phyloP scores from a whole-genome alignment of 2,888 invertebrate species.

The Meganola albula region DNA sequence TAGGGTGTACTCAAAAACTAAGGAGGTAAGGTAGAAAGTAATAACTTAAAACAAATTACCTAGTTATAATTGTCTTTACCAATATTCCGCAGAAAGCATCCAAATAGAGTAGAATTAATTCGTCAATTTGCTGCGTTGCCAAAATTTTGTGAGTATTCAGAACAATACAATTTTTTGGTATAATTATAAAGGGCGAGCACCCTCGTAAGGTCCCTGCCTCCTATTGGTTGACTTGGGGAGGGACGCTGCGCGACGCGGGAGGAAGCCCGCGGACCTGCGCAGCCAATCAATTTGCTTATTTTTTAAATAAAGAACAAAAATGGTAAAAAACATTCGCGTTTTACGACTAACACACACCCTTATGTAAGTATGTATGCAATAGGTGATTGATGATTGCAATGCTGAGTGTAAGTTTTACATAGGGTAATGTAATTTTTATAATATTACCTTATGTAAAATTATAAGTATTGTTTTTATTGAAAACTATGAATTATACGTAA shows the following conservation, averaged over 20 bases:
- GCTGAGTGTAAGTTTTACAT: conserved; percentile 1
- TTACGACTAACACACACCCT: conserved; percentile 44
- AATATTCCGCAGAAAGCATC: background rate
- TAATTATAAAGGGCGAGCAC: conserved; percentile 60
- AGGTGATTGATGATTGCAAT: conserved; percentile 20
- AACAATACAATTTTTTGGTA: conserved; percentile 33
- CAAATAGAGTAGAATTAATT: conserved; percentile 4
- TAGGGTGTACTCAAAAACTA: too few species aligned
- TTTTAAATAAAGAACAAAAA: conserved; percentile 73
- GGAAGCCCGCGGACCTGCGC: conserved; percentile 47
- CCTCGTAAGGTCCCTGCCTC: conserved; percentile 41
- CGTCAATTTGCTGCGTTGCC: conserved; percentile 20
- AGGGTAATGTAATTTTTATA: too few species aligned
- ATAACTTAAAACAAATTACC: too few species aligned
- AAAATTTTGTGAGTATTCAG: conserved; percentile 23
- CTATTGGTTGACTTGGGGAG: conserved; percentile 51
- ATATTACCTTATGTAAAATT: too few species aligned
- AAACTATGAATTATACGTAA: too few species aligned
- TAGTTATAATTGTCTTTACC: background rate
- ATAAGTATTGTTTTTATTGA: too few species aligned
- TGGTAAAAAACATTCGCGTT: conserved; percentile 59
- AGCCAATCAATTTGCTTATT: conserved; percentile 75
- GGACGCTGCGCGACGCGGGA: conserved; percentile 46
- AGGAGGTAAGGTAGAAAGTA: too few species aligned
- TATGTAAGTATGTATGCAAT: conserved; percentile 47